Conservation (phyloP, 2,797 vertebrate species). For the Clarias pachynema region DNA sequence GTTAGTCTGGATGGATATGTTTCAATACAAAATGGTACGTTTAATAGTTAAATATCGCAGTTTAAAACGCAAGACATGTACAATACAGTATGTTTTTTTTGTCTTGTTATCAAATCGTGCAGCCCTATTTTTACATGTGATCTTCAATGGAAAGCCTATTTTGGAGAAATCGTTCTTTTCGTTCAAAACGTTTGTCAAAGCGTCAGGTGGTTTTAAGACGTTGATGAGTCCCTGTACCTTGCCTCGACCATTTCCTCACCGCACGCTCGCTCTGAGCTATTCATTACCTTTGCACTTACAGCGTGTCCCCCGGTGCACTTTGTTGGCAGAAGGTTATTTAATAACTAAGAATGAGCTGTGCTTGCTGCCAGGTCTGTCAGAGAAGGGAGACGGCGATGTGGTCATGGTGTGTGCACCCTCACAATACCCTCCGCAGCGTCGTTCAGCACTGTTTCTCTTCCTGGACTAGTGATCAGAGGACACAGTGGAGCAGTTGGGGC, state of each 20-base stretch:
- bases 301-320: slow-evolving; percentile 54
- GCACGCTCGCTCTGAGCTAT: slow-evolving; percentile 37
- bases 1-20: no score
- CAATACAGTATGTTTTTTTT: no score
- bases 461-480: slow-evolving; percentile 33
- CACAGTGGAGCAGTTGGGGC: slow-evolving; percentile 47
- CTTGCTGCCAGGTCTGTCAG: slow-evolving; percentile 47
- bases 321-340: slow-evolving; percentile 63
- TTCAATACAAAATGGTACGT: no score
- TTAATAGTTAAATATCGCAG: no score
- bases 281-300: slow-evolving; percentile 55
- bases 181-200: neutral
- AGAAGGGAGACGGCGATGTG: slow-evolving; percentile 38
- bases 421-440: slow-evolving; percentile 22
- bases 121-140: no score
- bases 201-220: no score
- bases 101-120: no score
- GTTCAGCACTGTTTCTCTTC: slow-evolving; percentile 33
- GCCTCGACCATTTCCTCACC: neutral
- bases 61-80: no score
- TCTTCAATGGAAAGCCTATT: no score
- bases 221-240: neutral
- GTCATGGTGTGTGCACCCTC: slow-evolving; percentile 48
- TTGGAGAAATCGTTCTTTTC: neutral
- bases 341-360: slow-evolving; percentile 59